These are phyloP conservation scores for Nasonovia ribisnigri DNA, from an alignment of 2,888 invertebrate species.

Conservation along the genomic window DNA sequence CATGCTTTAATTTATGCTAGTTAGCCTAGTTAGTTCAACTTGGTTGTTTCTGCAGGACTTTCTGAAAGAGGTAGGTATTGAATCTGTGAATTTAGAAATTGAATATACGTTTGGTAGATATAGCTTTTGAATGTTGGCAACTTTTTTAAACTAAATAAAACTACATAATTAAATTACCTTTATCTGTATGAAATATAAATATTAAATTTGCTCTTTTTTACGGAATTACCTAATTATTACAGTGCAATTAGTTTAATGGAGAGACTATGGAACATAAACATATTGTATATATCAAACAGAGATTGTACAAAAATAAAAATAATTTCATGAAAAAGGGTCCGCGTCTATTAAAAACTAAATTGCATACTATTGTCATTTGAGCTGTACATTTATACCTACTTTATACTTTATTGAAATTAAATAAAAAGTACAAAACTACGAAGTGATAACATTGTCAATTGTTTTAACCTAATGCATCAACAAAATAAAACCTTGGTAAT, in stretches of 20 bases:
- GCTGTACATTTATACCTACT: neutral
- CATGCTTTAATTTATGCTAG: neutral
- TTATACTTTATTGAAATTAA: slow-evolving; percentile 1
- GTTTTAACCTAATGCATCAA: neutral
- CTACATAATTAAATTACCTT: neutral
- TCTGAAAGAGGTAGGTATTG: neutral
- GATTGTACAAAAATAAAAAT: neutral
- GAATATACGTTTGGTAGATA: neutral
- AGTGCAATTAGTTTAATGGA: neutral
- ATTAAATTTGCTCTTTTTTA: neutral
- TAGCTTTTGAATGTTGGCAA: neutral
- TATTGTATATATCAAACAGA: neutral
- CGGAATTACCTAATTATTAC: neutral
- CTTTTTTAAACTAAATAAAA: neutral
- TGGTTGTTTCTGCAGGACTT: neutral
- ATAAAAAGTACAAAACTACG: neutral
- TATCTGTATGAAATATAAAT: neutral
- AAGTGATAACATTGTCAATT: neutral
- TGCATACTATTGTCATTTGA: no score
- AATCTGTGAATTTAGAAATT: neutral
- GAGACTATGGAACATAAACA: neutral
- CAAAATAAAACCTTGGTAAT: neutral
- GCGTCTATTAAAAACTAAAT: neutral
- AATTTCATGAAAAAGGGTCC: neutral
- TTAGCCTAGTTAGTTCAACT: neutral